A percentile compares a stretch with the other conserved stretches of the same genome.
Conservation (phyloP, 2,888 invertebrate genomes). For the Spisula solida region DNA sequence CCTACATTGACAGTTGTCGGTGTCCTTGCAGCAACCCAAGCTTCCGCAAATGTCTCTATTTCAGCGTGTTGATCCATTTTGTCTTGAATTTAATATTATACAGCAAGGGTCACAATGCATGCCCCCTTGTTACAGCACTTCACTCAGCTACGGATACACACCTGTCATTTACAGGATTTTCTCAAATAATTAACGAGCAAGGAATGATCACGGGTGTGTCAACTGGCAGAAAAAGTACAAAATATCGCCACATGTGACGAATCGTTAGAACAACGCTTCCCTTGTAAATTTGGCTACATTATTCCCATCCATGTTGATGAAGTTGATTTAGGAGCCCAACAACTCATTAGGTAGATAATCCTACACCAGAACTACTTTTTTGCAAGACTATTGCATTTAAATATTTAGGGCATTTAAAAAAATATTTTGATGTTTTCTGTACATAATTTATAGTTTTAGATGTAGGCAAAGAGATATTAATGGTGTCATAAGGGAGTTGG, state of each 20-base stretch:
- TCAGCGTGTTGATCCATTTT: constrained; percentile 99
- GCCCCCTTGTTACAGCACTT: not conserved
- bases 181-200: constrained; percentile 9
- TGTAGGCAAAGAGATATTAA: not conserved
- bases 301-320: constrained; percentile 79
- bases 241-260: constrained; percentile 21
- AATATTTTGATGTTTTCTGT: not conserved
- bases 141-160: not conserved
- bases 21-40: constrained; percentile 97
- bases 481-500: not conserved
- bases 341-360: constrained; percentile 60
- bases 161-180: constrained; percentile 32
- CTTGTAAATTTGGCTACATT: constrained; percentile 77
- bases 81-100: constrained; percentile 2
- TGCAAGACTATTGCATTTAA: not conserved
- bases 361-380: constrained; percentile 65
- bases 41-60: constrained; percentile 99
- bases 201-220: constrained; percentile 20
- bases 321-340: constrained; percentile 82
- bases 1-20: constrained; percentile 80
- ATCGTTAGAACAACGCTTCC: constrained; percentile 69
- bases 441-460: not conserved
- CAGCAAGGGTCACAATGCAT: constrained; percentile 11
- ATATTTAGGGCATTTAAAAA: not conserved
- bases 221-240: not conserved